These are phyloP conservation scores for Apis cerana DNA, from an alignment of 1,140 invertebrate species.

Conservation along the genomic window DNA sequence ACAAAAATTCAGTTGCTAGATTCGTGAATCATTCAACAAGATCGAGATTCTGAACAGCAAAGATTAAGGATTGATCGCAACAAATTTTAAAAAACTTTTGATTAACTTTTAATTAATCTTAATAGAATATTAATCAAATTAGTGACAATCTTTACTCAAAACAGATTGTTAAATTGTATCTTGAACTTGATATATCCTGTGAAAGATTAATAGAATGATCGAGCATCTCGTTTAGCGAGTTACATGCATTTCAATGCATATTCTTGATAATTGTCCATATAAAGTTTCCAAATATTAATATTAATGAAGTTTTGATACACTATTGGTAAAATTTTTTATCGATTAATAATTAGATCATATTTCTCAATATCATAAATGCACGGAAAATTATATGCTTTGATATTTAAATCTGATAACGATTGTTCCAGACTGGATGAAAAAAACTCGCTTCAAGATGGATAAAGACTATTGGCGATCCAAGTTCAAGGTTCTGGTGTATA, in stretches of 20 bases:
- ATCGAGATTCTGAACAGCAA: too few species aligned
- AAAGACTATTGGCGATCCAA: constrained; percentile 3
- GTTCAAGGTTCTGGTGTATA: constrained; percentile 30
- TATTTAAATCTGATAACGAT: constrained; percentile 15
- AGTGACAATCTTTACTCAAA: neutral
- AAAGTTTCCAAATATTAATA: too few species aligned
- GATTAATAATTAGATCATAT: neutral
- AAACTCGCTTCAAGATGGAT: constrained; percentile 6
- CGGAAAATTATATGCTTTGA: neutral
- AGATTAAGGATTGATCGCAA: too few species aligned
- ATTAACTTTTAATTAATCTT: too few species aligned
- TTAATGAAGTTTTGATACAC: neutral
- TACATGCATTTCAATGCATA: neutral
- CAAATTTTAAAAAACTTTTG: too few species aligned
- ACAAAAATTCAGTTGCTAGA: too few species aligned
- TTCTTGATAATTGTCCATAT: too few species aligned
- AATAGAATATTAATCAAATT: too few species aligned
- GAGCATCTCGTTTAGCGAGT: neutral
- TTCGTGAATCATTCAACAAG: too few species aligned
- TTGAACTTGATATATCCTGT: neutral
- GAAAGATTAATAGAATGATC: neutral
- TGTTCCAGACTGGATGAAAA: neutral
- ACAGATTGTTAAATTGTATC: neutral
- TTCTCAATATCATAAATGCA: neutral
- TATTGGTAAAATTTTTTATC: neutral